Conservation (phyloP, 2,113 vertebrate species). For the Tachysurus fulvidraco region DNA sequence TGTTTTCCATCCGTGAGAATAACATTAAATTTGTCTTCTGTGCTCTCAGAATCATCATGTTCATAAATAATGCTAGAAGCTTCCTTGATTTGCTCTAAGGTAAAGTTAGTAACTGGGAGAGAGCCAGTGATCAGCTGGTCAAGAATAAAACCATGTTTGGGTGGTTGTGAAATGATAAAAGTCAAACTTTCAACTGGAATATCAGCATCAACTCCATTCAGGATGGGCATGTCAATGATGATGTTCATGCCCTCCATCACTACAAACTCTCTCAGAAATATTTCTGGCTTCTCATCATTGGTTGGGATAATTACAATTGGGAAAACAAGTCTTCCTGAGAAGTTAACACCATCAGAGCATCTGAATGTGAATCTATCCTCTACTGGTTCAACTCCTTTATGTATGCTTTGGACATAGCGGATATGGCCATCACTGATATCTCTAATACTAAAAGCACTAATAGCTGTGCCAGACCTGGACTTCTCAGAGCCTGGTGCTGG, state of each 20-base stretch:
- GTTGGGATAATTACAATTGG: slow-evolving; percentile 81
- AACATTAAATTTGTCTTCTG: slow-evolving; percentile 85
- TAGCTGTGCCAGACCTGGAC: slow-evolving; percentile 84
- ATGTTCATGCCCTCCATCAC: slow-evolving; percentile 96
- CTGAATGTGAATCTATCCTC: slow-evolving; percentile 90
- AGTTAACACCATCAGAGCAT: slow-evolving; percentile 92
- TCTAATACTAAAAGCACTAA: slow-evolving; percentile 89
- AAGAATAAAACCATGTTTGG: slow-evolving; percentile 83
- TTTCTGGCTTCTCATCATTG: slow-evolving; percentile 91
- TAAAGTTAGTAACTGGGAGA: slow-evolving; percentile 82
- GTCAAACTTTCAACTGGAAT: slow-evolving; percentile 79
- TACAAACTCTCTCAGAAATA: slow-evolving; percentile 85
- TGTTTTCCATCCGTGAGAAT: slow-evolving; percentile 86
- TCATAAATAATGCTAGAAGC: slow-evolving; percentile 92
- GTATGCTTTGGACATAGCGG: slow-evolving; percentile 91
- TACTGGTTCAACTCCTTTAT: slow-evolving; percentile 85
- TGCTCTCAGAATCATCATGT: slow-evolving; percentile 92
- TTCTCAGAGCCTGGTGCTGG: slow-evolving; percentile 96
- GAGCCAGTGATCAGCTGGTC: slow-evolving; percentile 85
- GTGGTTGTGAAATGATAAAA: slow-evolving; percentile 81
- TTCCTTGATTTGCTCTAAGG: slow-evolving; percentile 85
- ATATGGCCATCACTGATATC: slow-evolving; percentile 83
- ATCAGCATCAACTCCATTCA: slow-evolving; percentile 84
- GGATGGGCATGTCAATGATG: slow-evolving; percentile 82
- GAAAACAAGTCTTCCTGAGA: slow-evolving; percentile 84